Evolutionary conservation across 92 coral and sea anemone species (phyloP).

Genomic region (Ricordea florida): DNA sequence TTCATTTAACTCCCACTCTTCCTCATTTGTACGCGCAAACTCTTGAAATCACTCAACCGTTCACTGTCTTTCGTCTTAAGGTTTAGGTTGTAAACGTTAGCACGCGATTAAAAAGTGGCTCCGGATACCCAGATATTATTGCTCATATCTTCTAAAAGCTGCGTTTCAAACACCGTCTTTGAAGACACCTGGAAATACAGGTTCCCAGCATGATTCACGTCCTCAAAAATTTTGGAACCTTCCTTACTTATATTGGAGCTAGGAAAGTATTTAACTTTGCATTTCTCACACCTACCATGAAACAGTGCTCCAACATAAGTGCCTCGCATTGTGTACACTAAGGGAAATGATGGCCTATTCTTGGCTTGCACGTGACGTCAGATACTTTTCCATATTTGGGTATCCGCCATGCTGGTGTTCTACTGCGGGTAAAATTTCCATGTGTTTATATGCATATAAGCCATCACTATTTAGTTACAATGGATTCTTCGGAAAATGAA

Average conservation of each 20-base stretch:
- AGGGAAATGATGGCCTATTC: conserved; percentile 10
- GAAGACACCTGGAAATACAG: conserved; percentile 40
- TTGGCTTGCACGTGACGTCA: conserved; percentile 37
- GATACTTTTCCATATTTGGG: background rate
- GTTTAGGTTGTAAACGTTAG: conserved; percentile 51
- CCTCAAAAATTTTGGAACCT: conserved; percentile 3
- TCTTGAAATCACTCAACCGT: conserved; percentile 23
- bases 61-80: conserved; percentile 19
- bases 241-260: conserved; percentile 32
- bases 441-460: conserved; percentile 7
- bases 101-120: conserved; percentile 43
- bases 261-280: conserved; percentile 38
- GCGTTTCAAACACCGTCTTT: conserved; percentile 53
- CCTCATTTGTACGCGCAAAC: conserved; percentile 37
- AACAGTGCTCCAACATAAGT: conserved; percentile 49
- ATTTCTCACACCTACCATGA: conserved; percentile 49
- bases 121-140: conserved; percentile 59
- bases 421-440: background rate
- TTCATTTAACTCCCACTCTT: conserved; percentile 46
- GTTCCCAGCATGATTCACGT: background rate
- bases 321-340: conserved; percentile 43
- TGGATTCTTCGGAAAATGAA: background rate
- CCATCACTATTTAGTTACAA: background rate
- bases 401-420: conserved; percentile 27
- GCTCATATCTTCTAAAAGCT: conserved; percentile 38